Percentiles rank a stretch among this genome's conserved stretches.
Conservation (phyloP, 2,888 invertebrate species). For the Stenoptilia bipunctidactyla region DNA sequence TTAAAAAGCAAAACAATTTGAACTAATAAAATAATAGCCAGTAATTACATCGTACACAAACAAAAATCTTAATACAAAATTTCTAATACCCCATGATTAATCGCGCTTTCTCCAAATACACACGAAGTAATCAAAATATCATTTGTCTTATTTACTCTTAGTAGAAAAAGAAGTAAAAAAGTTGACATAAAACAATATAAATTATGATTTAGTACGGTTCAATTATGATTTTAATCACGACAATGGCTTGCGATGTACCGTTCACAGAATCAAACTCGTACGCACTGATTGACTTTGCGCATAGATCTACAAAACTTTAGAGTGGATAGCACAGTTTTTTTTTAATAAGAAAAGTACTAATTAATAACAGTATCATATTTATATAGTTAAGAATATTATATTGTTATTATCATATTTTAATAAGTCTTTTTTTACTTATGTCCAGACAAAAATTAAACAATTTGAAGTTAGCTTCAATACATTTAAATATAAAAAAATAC, state of each 20-base stretch:
- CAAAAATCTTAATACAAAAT: neutral
- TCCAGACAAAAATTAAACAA: too few species aligned
- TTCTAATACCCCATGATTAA: neutral
- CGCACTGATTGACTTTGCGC: slow-evolving; percentile 25
- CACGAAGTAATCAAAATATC: slow-evolving; percentile 20
- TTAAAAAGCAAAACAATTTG: neutral
- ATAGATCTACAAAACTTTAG: slow-evolving; percentile 23
- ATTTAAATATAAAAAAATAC: too few species aligned
- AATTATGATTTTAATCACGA: slow-evolving; percentile 68
- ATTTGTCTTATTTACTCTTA: slow-evolving; percentile 8
- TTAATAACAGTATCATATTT: too few species aligned
- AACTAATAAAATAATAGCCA: neutral
- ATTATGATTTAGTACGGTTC: slow-evolving; percentile 67
- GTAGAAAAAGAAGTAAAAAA: slow-evolving; percentile 24
- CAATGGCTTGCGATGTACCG: slow-evolving; percentile 58
- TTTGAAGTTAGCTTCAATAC: too few species aligned
- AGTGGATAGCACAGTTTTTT: too few species aligned
- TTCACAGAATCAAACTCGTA: slow-evolving; percentile 48
- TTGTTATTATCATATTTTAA: too few species aligned
- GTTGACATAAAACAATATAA: slow-evolving; percentile 31
- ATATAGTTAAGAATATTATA: too few species aligned
- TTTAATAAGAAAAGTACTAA: too few species aligned
- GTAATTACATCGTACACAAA: neutral
- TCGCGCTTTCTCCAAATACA: slow-evolving; percentile 3
- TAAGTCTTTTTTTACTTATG: too few species aligned